Base-by-base conservation (phyloP, 2,113 vertebrate genomes). In the Calyptommatus sinebrachiatus region DNA sequence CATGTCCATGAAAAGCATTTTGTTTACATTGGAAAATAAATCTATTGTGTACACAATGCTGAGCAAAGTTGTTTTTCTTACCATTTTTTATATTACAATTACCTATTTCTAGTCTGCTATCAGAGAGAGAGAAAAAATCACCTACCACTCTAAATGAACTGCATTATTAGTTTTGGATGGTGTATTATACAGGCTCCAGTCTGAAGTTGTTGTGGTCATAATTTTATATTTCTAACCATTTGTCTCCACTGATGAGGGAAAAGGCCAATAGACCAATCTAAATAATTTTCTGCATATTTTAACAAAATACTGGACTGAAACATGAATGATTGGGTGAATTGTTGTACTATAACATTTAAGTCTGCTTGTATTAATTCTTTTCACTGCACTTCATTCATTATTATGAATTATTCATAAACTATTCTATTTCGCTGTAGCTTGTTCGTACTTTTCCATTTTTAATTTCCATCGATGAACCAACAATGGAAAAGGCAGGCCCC, bases 231-330 rank as follows among this genome's bases (percentile, higher is more conserved):
- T 75, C 61, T 73, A 76, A 81, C 22, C 53, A 76, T 60, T 62
- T 57, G 53, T 76, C 41, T 75, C 35, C 50, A 61, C 50, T 61
- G 63, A 29, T 21, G 31, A n/a, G 7, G 2, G 26, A 14, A 8
- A 14, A 69, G 68, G 75, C 12, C 16, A 75, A 11, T 22, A 81
- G 26, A 61, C 22, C 72, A 45, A 35, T 26, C 31, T 21, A 26
- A 76, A 12, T 28, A 75, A 76, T 76, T 81, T 76, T 73, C 73
- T 76, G 35, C 41, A 62, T 81, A 73, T 11, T 20, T 69, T 69
- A 70, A 75, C 31, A 75, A 69, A 75, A 75, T 68, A 12, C 65
- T 46, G 20, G 57, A 68, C 65, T 24, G 71, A 75, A 60, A 74
- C 61, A 21, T 31, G 29, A 50, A 11, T 45, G 68, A 74, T 74